Evolutionary conservation across 2,113 vertebrate genomes (phyloP).

Genomic region (Puffinus mauretanicus): DNA sequence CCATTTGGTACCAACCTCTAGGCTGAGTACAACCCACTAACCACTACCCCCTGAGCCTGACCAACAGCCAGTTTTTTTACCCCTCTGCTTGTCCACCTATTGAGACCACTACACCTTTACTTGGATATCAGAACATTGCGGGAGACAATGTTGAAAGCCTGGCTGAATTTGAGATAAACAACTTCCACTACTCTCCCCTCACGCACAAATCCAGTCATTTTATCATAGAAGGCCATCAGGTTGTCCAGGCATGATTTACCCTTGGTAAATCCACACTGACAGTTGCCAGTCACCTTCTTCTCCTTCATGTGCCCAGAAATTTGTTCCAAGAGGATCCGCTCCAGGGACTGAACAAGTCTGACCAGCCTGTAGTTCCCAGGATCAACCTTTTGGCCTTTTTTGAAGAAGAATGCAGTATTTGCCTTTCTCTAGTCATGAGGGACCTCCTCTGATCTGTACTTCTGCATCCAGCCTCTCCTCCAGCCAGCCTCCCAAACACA

Average conservation of each 20-base stretch:
- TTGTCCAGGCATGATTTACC: not conserved
- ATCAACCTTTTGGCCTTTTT: not conserved
- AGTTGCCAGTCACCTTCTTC: not conserved
- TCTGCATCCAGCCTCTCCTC: not conserved
- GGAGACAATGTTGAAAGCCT: not conserved
- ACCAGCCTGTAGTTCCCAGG: not conserved
- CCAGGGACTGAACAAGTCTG: not conserved
- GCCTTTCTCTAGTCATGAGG: not conserved
- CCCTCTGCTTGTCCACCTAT: not conserved
- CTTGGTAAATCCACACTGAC: not conserved
- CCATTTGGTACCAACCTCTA: not conserved
- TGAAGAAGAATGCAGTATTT: not conserved
- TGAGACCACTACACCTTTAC: not conserved
- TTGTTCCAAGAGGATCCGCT: not conserved
- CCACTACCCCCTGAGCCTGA: not conserved
- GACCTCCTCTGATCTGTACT: not conserved
- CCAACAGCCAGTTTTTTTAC: not conserved
- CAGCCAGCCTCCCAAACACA: not conserved
- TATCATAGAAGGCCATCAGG: not conserved
- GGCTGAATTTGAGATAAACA: not conserved
- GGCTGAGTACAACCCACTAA: not conserved
- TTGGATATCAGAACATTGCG: not conserved
- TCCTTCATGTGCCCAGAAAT: not conserved
- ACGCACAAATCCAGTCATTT: not conserved
- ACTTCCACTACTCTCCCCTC: not conserved